phyloP scores from a whole-genome alignment of 2,113 vertebrate genomes.

The Xyliphius kryptos region DNA sequence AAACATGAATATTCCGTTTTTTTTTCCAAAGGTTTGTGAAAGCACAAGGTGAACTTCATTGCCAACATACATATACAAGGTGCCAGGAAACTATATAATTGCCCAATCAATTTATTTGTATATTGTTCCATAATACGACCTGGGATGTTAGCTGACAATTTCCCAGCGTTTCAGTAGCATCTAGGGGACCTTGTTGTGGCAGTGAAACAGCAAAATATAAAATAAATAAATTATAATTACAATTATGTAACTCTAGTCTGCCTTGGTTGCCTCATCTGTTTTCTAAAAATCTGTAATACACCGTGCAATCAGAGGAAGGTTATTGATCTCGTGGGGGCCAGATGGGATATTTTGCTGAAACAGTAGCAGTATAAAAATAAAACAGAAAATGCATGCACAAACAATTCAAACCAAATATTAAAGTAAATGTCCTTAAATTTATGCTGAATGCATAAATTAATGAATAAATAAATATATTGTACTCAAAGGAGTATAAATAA shows the following conservation, averaged over 20 bases:
- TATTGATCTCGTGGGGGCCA: no score
- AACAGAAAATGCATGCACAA: no score
- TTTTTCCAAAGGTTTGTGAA: neutral
- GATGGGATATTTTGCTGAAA: no score
- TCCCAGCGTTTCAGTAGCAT: slow-evolving; percentile 1
- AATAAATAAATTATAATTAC: slow-evolving; percentile 12
- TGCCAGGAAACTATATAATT: neutral
- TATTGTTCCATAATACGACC: slow-evolving; percentile 7
- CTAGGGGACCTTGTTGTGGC: slow-evolving; percentile 5
- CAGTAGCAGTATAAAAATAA: no score
- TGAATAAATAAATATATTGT: no score
- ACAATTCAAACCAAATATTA: no score
- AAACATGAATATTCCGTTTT: slow-evolving; percentile 7
- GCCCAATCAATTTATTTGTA: slow-evolving; percentile 7
- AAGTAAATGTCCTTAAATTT: no score
- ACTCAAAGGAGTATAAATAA: no score
- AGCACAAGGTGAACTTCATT: neutral
- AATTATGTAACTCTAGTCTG: neutral
- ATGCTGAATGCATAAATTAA: no score
- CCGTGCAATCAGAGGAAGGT: no score
- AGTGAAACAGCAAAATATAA: slow-evolving; percentile 3
- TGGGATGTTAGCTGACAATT: slow-evolving; percentile 1
- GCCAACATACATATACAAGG: no score
- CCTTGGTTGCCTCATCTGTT: slow-evolving; percentile 9
- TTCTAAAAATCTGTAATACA: no score